Conservation (phyloP, 2,113 vertebrate species). For the Zosterops japonicus region DNA sequence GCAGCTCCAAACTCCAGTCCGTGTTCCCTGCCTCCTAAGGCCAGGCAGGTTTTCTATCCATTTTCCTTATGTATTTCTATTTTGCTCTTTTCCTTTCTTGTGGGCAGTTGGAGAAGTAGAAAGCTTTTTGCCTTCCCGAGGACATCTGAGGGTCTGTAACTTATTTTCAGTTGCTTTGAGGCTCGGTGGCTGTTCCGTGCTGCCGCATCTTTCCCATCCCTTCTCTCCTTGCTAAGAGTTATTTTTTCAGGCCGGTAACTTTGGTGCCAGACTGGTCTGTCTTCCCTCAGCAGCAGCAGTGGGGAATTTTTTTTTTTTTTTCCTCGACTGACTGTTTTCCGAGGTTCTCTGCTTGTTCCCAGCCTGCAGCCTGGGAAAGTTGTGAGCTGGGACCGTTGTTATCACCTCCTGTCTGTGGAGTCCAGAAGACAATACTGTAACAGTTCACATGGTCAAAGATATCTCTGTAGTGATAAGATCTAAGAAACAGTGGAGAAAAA, state of each 20-base stretch:
- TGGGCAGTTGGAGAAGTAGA: background rate
- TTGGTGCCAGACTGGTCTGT: background rate
- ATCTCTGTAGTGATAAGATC: background rate
- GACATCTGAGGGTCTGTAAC: background rate
- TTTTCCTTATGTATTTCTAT: background rate
- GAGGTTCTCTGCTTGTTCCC: background rate
- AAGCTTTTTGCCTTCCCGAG: background rate
- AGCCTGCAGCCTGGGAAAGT: constrained; percentile 1
- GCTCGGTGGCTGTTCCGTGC: background rate
- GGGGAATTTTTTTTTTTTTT: too few relatives aligned
- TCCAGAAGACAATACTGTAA: background rate
- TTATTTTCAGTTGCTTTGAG: background rate
- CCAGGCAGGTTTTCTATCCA: background rate
- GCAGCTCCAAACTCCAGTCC: background rate
- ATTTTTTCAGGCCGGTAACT: background rate
- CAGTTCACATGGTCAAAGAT: constrained; percentile 21
- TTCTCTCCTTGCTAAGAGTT: background rate
- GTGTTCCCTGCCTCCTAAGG: background rate
- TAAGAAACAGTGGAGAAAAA: background rate
- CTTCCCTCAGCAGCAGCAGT: rapidly evolving
- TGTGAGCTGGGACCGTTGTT: rapidly evolving
- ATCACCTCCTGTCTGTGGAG: background rate
- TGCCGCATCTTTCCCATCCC: background rate
- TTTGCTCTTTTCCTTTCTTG: background rate
- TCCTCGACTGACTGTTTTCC: background rate